phyloP scores from a whole-genome alignment of 1,140 invertebrate genomes.

The Nixonia krombeini region DNA sequence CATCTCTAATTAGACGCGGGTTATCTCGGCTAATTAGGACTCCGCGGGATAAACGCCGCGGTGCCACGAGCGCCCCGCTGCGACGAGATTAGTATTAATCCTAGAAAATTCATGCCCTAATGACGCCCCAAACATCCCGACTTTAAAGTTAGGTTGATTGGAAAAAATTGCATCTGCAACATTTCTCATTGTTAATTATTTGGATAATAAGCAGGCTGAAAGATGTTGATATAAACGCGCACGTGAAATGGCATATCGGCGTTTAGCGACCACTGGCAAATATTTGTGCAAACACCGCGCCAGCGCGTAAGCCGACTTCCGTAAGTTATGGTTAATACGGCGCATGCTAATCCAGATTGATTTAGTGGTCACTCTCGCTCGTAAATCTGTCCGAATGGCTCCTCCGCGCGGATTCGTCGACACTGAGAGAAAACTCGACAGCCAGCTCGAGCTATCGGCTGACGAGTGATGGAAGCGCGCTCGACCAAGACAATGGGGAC shows the following conservation, averaged over 20 bases:
- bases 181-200: no score
- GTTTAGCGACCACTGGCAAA: slow-evolving; percentile 13
- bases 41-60: not conserved
- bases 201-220: not conserved
- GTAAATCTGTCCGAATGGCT: slow-evolving; percentile 56
- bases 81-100: not conserved
- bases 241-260: slow-evolving; percentile 18
- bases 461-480: not conserved
- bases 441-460: slow-evolving; percentile 9
- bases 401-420: slow-evolving; percentile 42
- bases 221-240: slow-evolving; percentile 6
- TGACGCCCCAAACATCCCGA: no score
- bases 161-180: no score
- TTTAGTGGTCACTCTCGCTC: slow-evolving; percentile 56
- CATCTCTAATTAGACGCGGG: slow-evolving; percentile 55
- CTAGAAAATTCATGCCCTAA: not conserved
- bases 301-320: slow-evolving; percentile 31
- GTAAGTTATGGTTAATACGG: slow-evolving; percentile 63
- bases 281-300: slow-evolving; percentile 12
- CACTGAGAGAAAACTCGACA: slow-evolving; percentile 24
- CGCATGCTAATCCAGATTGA: slow-evolving; percentile 67
- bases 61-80: not conserved
- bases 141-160: no score
- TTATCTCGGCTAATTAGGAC: slow-evolving; percentile 54
- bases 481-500: slow-evolving; percentile 12